A percentile compares a stretch with the other conserved stretches of the same genome.
Conservation (phyloP, 2,113 vertebrate species). For the Ciconia stormi region DNA sequence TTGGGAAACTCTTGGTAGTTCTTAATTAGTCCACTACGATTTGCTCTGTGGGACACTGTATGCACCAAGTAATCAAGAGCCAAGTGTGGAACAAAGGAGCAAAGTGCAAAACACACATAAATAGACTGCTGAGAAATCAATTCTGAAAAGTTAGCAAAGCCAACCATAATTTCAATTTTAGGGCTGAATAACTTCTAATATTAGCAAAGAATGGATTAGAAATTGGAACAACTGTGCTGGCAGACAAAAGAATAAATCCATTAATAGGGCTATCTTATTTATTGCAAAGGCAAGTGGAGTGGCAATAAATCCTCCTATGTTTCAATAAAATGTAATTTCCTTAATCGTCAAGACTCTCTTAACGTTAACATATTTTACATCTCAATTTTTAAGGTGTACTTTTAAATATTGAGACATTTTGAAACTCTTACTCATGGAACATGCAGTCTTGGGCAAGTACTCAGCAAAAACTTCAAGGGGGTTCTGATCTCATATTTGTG, state of each 20-base stretch:
- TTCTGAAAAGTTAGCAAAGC: constrained; percentile 33
- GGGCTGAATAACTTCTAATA: constrained; percentile 20
- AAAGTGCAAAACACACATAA: constrained; percentile 3
- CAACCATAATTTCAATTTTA: constrained; percentile 21
- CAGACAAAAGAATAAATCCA: constrained; percentile 12
- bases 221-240: not conserved
- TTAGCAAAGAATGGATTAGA: constrained; percentile 31
- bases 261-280: not conserved
- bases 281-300: not conserved
- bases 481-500: not conserved
- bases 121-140: not conserved
- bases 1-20: constrained; percentile 7
- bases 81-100: constrained; percentile 28
- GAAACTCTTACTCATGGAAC: not conserved
- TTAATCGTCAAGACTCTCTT: not conserved
- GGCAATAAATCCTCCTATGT: not conserved
- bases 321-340: not conserved
- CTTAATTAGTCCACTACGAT: constrained; percentile 5
- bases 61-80: not conserved
- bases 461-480: not conserved
- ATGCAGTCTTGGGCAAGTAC: not conserved
- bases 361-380: not conserved
- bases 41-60: constrained; percentile 23
- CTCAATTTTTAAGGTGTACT: not conserved
- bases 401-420: not conserved